Evolutionary conservation across 2,888 invertebrate genomes (phyloP), one percentile per base, ranked within the genome.

Genomic region (Lathronympha strigana): DNA sequence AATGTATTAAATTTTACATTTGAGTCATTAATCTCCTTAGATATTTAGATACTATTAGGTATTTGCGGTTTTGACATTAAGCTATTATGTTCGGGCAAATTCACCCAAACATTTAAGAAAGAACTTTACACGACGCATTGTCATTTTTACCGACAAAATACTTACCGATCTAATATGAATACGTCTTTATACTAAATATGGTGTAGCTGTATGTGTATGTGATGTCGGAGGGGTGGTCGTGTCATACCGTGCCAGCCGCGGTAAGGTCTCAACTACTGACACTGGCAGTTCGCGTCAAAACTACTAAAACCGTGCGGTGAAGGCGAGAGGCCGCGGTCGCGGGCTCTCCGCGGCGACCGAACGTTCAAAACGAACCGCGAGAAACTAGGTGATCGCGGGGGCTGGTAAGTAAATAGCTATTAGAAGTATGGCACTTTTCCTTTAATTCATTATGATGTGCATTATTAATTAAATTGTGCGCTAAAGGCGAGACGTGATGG

Each of bases 201-300:
- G 66, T 66, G 66, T 66, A 66, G 66, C 38, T 66, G 47, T 66
- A 76, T 77, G 79, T 82, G 86, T 77, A 85, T 88, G 86, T 89
- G 86, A 84, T 87, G 85, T 83, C 76, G 80, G 79, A 74, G 83
- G 79, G 81, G 82, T n/a, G n/a, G 85, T 71, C 86, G 91, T 92
- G 86, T 90, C 91, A 83, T 83, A 88, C 89, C 83, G 91, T 91
- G 85, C 89, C 92, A 84, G 88, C 74, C 82, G 79, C 80, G 81
- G 82, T 83, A 85, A 84, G 83, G 84, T 82, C 82, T 83, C 80
- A 87, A 83, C 87, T 87, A 85, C n/a, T 88, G 84, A 89, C 89
- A 88, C 90, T 82, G 78, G 77, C 82, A 77, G 78, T 82, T 83
- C 84, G 88, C 88, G 87, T 84, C 87, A 86, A 88, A 88, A 87